Base-by-base conservation (phyloP, 2,888 invertebrate species). In the Tuberolachnus salignus region DNA sequence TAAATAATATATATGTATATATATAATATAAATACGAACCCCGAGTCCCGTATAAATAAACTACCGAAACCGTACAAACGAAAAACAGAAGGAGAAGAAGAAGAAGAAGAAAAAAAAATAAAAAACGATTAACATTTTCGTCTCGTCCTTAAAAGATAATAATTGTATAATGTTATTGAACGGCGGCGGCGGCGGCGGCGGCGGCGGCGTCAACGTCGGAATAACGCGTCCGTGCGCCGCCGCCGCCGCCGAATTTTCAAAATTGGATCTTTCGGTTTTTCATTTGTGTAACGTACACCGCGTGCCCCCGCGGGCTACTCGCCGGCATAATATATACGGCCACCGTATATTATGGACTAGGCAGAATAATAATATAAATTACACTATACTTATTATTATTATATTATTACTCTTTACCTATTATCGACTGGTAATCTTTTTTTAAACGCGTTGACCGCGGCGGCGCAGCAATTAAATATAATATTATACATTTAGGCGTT, bases 51-150 rank as follows among this genome's bases (percentile, higher is more conserved):
- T 34, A 23, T 34, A n/a, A n/a, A n/a, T 34, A 34, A 34, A n/a
- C 72, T 46, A 61, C 53, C n/a, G 34, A 19, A n/a, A 19, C n/a
- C 64, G 53, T 23, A 71, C 23, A 74, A 63, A 74, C 11, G 34
- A 63, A 63, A 34, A 34, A n/a, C n/a, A n/a, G n/a, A n/a, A n/a
- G n/a, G n/a, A n/a, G n/a, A n/a, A n/a, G n/a, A n/a, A n/a, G n/a
- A n/a, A n/a, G n/a, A n/a, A n/a, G n/a, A n/a, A n/a, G n/a, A n/a
- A n/a, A n/a, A n/a, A n/a, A n/a, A n/a, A n/a, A n/a, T n/a, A n/a
- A 73, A 64, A 51, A 63, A 73, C 51, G 46, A 74, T 74, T 74
- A 74, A 64, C 64, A 44, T n/a, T 64, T 74, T 64, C 53, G 34
- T 53, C 53, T n/a, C 53, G 55, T 57, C 23, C 57, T n/a, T 0